phyloP scores from a whole-genome alignment of 2,888 invertebrate genomes.

The Mythimna ferrago region DNA sequence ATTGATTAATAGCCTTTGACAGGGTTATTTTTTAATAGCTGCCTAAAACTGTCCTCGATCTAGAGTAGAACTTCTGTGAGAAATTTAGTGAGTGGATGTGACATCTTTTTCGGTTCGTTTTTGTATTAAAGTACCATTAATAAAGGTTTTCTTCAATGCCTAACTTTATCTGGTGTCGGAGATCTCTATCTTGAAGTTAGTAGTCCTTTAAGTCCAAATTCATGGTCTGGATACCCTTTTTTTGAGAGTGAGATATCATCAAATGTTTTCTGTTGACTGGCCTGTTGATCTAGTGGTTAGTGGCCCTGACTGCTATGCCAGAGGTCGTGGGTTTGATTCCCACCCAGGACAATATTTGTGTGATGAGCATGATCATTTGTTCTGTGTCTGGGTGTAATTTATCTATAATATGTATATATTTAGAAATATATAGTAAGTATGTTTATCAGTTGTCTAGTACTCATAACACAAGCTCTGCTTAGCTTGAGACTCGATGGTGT shows the following conservation, averaged over 20 bases:
- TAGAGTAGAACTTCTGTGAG: conserved; percentile 44
- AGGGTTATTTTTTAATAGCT: conserved; percentile 85
- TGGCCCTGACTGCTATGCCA: too few relatives aligned
- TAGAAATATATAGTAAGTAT: too few relatives aligned
- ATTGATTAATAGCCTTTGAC: conserved; percentile 87
- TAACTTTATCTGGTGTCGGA: neutral
- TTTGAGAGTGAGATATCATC: neutral
- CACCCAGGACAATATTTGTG: too few relatives aligned
- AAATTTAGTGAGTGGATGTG: conserved; percentile 50
- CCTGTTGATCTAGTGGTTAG: too few relatives aligned
- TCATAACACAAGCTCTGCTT: too few relatives aligned
- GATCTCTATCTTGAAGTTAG: neutral
- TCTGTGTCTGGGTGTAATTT: too few relatives aligned
- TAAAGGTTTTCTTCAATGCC: neutral
- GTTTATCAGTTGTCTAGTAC: too few relatives aligned
- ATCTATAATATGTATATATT: too few relatives aligned
- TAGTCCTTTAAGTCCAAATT: neutral
- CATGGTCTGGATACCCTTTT: neutral
- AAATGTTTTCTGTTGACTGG: too few relatives aligned
- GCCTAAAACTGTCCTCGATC: conserved; percentile 76
- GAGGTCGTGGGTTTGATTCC: too few relatives aligned
- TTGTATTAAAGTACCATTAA: conserved; percentile 5
- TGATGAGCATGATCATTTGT: too few relatives aligned
- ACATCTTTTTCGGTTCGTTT: conserved; percentile 6
- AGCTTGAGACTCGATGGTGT: too few relatives aligned